Conservation (phyloP, 2,113 vertebrate genomes). For the Aleadryas rufinucha region DNA sequence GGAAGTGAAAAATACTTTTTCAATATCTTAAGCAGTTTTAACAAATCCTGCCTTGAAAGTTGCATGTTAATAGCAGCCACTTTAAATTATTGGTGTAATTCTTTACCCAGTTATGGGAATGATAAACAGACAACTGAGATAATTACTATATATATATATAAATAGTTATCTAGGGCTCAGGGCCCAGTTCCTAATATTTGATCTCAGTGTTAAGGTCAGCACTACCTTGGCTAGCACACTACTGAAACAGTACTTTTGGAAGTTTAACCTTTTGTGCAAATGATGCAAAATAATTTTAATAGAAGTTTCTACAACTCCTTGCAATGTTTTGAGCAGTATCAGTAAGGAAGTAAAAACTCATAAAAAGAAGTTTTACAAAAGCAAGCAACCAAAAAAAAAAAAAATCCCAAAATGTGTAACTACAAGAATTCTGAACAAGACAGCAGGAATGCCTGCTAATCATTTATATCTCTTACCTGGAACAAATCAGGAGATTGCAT, state of each 20-base stretch:
- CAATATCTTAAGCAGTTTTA: background rate
- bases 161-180: background rate
- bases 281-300: background rate
- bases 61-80: background rate
- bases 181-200: background rate
- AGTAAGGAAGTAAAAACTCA: background rate
- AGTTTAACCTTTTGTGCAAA: background rate
- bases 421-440: background rate
- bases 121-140: background rate
- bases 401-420: background rate
- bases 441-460: background rate
- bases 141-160: background rate
- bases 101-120: background rate
- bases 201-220: background rate
- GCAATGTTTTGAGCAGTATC: background rate
- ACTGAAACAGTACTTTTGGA: background rate
- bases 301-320: background rate
- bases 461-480: background rate
- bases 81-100: background rate
- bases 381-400: background rate
- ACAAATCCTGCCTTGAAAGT: background rate
- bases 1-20: background rate
- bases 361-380: background rate
- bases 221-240: background rate
- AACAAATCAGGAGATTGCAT: background rate